Conservation (phyloP, 64 coral and sea anemone genomes). For the Stylophora pistillata region DNA sequence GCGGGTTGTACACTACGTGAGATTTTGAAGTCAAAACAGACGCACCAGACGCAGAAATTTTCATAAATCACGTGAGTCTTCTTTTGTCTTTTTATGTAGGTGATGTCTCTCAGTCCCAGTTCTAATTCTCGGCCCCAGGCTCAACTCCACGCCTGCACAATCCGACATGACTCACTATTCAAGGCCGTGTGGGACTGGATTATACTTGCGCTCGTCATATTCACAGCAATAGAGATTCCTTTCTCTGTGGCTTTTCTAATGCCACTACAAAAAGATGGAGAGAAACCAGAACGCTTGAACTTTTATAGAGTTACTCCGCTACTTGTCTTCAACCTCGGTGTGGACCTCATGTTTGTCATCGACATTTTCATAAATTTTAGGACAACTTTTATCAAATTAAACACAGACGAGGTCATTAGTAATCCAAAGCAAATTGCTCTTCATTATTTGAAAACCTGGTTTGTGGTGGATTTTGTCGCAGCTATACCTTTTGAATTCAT, state of each 20-base stretch:
- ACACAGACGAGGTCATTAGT: conserved; percentile 65
- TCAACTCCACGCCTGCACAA: conserved; percentile 52
- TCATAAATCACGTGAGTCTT: no score
- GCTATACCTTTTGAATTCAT: conserved; percentile 95
- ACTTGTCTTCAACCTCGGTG: conserved; percentile 72
- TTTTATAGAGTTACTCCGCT: conserved; percentile 26
- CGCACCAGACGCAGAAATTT: neutral
- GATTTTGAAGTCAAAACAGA: no score
- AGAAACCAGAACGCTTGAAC: neutral
- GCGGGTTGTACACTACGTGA: no score
- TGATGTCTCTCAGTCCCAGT: conserved; percentile 71
- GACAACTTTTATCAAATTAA: conserved; percentile 69
- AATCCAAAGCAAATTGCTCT: conserved; percentile 80
- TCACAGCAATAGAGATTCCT: conserved; percentile 82
- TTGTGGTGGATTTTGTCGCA: conserved; percentile 88
- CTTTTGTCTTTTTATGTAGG: conserved; percentile 35
- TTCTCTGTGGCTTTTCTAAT: conserved; percentile 82
- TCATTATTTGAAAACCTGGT: conserved; percentile 94
- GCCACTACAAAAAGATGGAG: conserved; percentile 7
- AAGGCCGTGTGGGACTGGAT: conserved; percentile 88
- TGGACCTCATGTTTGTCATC: conserved; percentile 91
- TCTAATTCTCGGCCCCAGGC: conserved; percentile 37
- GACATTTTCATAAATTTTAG: conserved; percentile 98
- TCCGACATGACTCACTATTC: conserved; percentile 72
- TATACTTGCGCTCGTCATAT: conserved; percentile 67